Evolutionary conservation across 2,888 invertebrate genomes (phyloP), one percentile per base, ranked within the genome.

Genomic region (Nesidiocoris tenuis): DNA sequence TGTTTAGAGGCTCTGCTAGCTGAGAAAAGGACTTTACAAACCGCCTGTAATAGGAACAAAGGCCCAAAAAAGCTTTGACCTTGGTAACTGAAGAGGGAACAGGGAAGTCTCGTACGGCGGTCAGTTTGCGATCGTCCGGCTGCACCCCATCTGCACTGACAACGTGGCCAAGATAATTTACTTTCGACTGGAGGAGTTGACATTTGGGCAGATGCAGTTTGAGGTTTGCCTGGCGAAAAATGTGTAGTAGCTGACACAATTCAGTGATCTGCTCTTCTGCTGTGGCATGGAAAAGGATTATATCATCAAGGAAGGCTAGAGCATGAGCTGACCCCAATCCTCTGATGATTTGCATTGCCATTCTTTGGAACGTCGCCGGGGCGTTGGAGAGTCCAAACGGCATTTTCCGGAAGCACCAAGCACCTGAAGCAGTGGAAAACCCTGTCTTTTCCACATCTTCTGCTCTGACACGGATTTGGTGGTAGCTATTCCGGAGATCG

Each of bases 401-500:
- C 66, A 66, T 66, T 2, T 22, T 17, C 5, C 19, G 54, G 66
- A 66, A 66, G 1, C 18, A 25, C 66, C 39, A 55, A 18, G 19
- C 22, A 2, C 54, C 66, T 17, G 19, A 1, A 3, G 18, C 19
- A 1, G 66, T 55, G 5, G 66, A 19, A 21, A 66, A 39, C 19
- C 54, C 22, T 12, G 66, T 39, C 22, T 66, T 66, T n/a, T 39
- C 54, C 2, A 66, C 19, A 55, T 55, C 55, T 7, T 55, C 66
- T 16, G 25, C 39, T 18, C 17, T 55, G 1, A 66, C 54, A 7
- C 17, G 1, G 16, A 66, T 18, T 16, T 66, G 66, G 17, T 39
- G 66, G 66, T 66, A 66, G 1, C n/a, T n/a, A n/a, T n/a, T n/a
- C n/a, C n/a, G n/a, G n/a, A n/a, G n/a, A n/a, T n/a, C n/a, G n/a